Conservation (phyloP, 2,113 vertebrate species). For the Laticauda colubrina region DNA sequence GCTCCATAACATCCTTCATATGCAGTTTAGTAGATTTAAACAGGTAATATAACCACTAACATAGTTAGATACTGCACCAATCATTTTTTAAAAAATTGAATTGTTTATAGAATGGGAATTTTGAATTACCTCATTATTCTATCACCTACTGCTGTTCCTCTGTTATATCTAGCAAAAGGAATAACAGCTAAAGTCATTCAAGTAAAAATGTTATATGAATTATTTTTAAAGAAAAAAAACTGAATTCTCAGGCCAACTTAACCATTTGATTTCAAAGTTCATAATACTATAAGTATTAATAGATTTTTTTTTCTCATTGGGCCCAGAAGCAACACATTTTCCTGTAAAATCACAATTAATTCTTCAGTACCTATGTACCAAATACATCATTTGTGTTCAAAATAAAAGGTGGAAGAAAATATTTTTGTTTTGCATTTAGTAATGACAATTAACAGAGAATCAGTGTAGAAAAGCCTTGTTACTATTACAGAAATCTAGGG, state of each 20-base stretch:
- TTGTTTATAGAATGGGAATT: conserved; percentile 43
- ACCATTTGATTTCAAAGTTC: background rate
- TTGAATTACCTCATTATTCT: conserved; percentile 98
- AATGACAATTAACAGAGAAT: background rate
- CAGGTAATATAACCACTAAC: conserved; percentile 49
- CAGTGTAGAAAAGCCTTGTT: background rate
- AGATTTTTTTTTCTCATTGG: background rate
- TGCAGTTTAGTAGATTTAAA: conserved; percentile 53
- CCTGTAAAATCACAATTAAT: background rate
- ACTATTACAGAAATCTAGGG: background rate
- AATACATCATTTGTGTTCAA: background rate
- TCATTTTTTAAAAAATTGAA: conserved; percentile 61
- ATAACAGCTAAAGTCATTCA: conserved; percentile 77
- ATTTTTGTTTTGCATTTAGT: background rate
- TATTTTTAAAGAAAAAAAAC: conserved; percentile 56
- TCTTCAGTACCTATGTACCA: background rate
- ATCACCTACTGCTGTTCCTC: conserved; percentile 97
- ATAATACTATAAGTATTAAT: background rate
- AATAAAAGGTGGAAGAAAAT: background rate
- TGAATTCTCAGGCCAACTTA: conserved; percentile 15
- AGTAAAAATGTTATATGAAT: conserved; percentile 58
- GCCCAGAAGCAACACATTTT: background rate
- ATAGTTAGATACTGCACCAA: conserved; percentile 66
- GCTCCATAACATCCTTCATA: conserved; percentile 54
- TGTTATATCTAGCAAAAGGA: conserved; percentile 91